Conservation (phyloP, 1,140 invertebrate species). For the Chelonus insularis region DNA sequence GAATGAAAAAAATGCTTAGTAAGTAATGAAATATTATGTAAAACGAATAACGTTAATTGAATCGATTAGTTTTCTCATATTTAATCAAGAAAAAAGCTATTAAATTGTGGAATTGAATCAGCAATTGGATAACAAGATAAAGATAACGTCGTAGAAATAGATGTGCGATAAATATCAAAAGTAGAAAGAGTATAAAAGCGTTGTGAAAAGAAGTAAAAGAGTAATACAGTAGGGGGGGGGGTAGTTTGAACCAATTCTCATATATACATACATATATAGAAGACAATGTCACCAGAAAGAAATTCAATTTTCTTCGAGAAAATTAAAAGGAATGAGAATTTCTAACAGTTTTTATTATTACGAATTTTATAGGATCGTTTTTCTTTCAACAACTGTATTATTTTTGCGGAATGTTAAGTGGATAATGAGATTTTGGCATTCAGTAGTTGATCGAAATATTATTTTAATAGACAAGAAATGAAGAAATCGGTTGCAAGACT, state of each 20-base stretch:
- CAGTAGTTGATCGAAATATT: too few relatives aligned
- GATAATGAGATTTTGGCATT: too few relatives aligned
- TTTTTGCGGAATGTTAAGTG: too few relatives aligned
- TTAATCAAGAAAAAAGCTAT: too few relatives aligned
- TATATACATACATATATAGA: too few relatives aligned
- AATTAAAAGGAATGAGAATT: constrained; percentile 25
- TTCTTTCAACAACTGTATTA: background rate
- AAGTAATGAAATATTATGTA: too few relatives aligned
- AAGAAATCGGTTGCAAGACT: too few relatives aligned
- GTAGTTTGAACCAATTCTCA: background rate
- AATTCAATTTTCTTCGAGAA: constrained; percentile 9
- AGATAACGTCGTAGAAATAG: background rate
- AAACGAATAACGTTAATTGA: too few relatives aligned
- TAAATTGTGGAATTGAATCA: background rate
- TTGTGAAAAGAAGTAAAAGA: too few relatives aligned
- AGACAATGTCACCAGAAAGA: background rate
- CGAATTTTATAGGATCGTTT: background rate
- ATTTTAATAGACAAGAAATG: too few relatives aligned
- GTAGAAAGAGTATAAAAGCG: background rate
- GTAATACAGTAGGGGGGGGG: background rate
- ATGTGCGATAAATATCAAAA: constrained; percentile 3
- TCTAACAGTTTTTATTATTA: background rate
- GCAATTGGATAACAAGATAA: background rate
- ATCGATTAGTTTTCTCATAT: too few relatives aligned
- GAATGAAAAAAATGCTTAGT: too few relatives aligned